These are phyloP conservation scores for Cheilinus undulatus DNA, from an alignment of 2,113 vertebrate species.

Conservation along the genomic window DNA sequence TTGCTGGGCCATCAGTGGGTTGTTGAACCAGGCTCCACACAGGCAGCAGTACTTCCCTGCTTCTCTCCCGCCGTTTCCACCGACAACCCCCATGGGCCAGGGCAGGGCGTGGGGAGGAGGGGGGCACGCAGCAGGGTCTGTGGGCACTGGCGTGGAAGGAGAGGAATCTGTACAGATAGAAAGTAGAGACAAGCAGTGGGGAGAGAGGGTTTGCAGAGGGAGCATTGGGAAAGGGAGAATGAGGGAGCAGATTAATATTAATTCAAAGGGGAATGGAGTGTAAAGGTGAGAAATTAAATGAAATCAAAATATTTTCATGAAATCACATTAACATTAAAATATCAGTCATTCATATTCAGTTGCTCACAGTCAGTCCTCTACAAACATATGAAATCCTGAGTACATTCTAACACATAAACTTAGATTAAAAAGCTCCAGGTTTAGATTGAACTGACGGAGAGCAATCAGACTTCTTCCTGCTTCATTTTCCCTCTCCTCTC, in stretches of 20 bases:
- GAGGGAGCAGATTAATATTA: conserved; percentile 18
- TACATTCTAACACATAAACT: not conserved
- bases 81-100: conserved; percentile 61
- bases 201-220: not conserved
- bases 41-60: conserved; percentile 86
- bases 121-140: conserved; percentile 71
- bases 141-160: conserved; percentile 74
- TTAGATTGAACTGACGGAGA: conserved; percentile 4
- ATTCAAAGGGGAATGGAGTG: conserved; percentile 36
- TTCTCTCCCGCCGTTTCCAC: conserved; percentile 78
- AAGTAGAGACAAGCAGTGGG: not conserved
- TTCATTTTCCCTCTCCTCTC: conserved; percentile 3
- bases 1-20: conserved; percentile 89
- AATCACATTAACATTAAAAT: conserved; percentile 26
- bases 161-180: conserved; percentile 70
- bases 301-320: conserved; percentile 34
- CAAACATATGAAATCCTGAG: not conserved
- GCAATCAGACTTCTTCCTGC: conserved; percentile 21
- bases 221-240: not conserved
- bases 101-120: conserved; percentile 64
- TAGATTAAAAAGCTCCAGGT: conserved; percentile 7
- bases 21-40: conserved; percentile 88
- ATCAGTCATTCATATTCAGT: not conserved
- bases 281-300: conserved; percentile 19
- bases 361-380: not conserved